Conservation (phyloP, 2,888 invertebrate species). For the Cephus pygmeus region DNA sequence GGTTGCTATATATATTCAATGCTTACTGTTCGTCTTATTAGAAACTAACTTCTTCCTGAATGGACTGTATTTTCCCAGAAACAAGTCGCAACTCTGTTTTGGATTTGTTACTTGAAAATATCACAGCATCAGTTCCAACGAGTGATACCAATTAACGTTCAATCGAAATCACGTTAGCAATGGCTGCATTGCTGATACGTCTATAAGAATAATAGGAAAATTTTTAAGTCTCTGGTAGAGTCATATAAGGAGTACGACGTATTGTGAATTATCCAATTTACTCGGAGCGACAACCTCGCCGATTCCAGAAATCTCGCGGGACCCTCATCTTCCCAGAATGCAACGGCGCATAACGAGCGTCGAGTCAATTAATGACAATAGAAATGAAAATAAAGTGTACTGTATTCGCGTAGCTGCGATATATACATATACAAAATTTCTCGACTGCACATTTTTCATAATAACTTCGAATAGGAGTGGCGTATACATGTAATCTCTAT, state of each 20-base stretch:
- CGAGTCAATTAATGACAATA: constrained; percentile 52
- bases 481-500: no score
- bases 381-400: constrained; percentile 38
- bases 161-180: neutral
- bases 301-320: constrained; percentile 51
- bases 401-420: neutral
- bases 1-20: no score
- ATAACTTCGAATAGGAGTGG: no score
- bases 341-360: constrained; percentile 44
- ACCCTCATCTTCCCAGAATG: constrained; percentile 47
- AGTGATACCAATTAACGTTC: neutral
- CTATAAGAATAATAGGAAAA: neutral
- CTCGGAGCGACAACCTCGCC: constrained; percentile 51
- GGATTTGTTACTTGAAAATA: neutral
- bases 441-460: neutral
- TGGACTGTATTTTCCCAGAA: neutral
- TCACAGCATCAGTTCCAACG: neutral
- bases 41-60: neutral
- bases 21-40: neutral
- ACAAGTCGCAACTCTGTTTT: no score
- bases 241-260: neutral
- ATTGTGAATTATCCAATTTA: constrained; percentile 50
- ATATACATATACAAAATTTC: neutral
- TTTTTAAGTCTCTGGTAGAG: neutral
- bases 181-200: constrained; percentile 18